Percentiles rank a stretch among this genome's conserved stretches.
phyloP scores from a whole-genome alignment of 2,113 vertebrate genomes.

The Petrocephalus microphthalmus region DNA sequence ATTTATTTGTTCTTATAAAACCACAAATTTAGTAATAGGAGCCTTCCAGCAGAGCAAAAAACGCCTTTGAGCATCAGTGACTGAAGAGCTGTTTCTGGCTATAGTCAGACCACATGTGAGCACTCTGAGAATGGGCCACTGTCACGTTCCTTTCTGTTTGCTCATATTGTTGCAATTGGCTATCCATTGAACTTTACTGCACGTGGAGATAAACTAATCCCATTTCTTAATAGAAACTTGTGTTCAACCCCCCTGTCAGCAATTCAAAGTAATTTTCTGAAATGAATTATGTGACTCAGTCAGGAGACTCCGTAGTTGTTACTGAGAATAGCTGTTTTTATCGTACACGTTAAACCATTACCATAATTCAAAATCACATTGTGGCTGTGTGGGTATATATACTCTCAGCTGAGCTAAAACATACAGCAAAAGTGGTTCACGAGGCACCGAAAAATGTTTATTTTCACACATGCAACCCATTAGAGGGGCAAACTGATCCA shows the following conservation, averaged over 20 bases:
- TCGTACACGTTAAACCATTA: constrained; percentile 9
- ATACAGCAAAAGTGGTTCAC: constrained; percentile 35
- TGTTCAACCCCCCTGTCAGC: constrained; percentile 9
- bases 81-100: neutral
- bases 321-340: constrained; percentile 9
- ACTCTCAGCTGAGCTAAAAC: neutral
- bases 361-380: constrained; percentile 18
- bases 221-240: constrained; percentile 14
- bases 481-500: constrained; percentile 33
- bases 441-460: constrained; percentile 32
- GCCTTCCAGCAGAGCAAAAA: neutral
- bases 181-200: constrained; percentile 12
- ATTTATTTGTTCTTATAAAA: constrained; percentile 21
- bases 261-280: constrained; percentile 18
- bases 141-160: constrained; percentile 17
- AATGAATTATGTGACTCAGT: constrained; percentile 12
- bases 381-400: constrained; percentile 28
- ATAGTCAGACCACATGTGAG: constrained; percentile 6
- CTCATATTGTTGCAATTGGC: constrained; percentile 23
- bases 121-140: neutral
- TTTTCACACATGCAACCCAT: constrained; percentile 41
- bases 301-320: constrained; percentile 13
- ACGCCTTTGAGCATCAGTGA: neutral
- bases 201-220: constrained; percentile 16
- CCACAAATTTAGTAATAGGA: constrained; percentile 12